Evolutionary conservation across 2,797 vertebrate genomes (phyloP).

Genomic region (Lutjanus campechanus): DNA sequence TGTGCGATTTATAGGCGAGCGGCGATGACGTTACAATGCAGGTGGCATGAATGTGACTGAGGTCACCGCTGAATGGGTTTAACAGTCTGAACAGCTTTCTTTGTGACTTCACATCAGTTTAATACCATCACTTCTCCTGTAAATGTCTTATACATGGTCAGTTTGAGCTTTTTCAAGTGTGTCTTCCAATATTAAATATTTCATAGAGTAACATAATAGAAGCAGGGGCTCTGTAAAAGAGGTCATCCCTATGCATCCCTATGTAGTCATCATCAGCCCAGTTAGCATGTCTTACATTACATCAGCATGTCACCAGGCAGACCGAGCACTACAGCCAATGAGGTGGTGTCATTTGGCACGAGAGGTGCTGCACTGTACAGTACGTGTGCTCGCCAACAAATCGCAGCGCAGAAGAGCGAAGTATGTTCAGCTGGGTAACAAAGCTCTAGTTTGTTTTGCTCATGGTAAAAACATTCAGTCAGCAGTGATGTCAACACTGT

Average conservation of each 20-base stretch:
- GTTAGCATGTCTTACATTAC: conserved; percentile 33
- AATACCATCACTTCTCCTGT: neutral
- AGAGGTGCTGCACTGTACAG: conserved; percentile 27
- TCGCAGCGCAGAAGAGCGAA: conserved; percentile 33
- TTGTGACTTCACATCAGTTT: conserved; percentile 7
- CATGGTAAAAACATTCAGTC: conserved; percentile 61
- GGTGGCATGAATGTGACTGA: conserved; percentile 51
- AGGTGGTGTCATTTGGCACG: conserved; percentile 55
- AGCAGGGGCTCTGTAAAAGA: neutral
- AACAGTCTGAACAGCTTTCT: conserved; percentile 8
- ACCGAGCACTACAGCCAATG: conserved; percentile 16
- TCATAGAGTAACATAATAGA: neutral
- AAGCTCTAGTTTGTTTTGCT: conserved; percentile 72
- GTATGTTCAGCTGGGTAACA: conserved; percentile 55
- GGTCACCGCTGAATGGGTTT: conserved; percentile 32
- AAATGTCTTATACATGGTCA: neutral
- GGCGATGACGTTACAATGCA: conserved; percentile 52
- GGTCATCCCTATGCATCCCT: neutral
- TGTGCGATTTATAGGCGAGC: conserved; percentile 36
- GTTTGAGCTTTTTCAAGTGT: conserved; percentile 1
- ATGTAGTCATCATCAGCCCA: conserved; percentile 34
- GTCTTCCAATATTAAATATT: neutral
- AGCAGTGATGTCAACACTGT: conserved; percentile 60
- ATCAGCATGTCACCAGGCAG: conserved; percentile 46
- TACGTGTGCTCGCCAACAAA: conserved; percentile 38